Evolutionary conservation across 2,797 vertebrate species (phyloP).

Genomic region (Chloroceryle amazona): DNA sequence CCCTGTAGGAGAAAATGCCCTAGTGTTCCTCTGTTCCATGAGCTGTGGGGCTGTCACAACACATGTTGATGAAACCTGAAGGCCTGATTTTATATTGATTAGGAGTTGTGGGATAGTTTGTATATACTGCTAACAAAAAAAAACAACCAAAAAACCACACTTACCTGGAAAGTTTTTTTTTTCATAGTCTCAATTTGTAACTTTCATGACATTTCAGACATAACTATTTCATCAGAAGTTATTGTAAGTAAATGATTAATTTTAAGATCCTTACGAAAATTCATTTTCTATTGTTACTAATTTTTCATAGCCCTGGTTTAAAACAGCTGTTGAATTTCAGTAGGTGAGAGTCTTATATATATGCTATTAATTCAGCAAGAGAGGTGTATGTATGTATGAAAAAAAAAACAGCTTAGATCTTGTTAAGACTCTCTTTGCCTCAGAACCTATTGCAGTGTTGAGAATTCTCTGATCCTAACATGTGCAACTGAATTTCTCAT

Average conservation of each 20-base stretch:
- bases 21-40: background rate
- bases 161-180: background rate
- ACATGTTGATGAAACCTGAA: background rate
- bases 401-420: background rate
- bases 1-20: background rate
- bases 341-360: background rate
- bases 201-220: background rate
- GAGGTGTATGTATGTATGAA: background rate
- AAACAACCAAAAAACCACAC: no score
- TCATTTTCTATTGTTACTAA: background rate
- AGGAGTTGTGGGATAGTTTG: background rate
- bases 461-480: background rate
- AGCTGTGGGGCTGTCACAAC: accelerated
- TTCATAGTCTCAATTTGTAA: background rate
- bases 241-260: background rate
- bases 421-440: background rate
- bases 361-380: background rate
- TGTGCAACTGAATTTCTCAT: background rate
- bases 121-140: background rate
- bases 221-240: background rate
- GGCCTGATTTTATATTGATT: background rate
- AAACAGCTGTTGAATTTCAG: background rate
- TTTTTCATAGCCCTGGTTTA: background rate
- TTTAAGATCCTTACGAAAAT: background rate
- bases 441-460: background rate